Evolutionary conservation across 2,113 vertebrate genomes (phyloP).

Genomic region (Cochlearius cochlearius): DNA sequence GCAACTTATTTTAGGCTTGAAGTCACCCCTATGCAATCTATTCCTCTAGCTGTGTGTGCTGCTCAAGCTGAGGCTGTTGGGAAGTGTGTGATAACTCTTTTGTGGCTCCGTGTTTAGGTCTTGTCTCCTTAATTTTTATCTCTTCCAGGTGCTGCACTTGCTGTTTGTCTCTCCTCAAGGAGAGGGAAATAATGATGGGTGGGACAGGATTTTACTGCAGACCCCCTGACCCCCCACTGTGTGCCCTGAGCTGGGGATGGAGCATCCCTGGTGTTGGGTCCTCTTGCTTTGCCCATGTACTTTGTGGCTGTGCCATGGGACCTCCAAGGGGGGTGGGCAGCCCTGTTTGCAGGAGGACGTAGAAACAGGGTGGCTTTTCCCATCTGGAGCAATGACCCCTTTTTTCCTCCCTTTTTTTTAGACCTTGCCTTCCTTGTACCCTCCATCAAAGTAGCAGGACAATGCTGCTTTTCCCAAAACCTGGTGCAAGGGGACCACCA

Average conservation of each 20-base stretch:
- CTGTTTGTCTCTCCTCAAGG: neutral
- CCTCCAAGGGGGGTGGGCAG: neutral
- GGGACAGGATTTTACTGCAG: neutral
- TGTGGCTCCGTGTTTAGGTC: neutral
- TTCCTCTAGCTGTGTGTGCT: neutral
- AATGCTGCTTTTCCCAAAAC: neutral
- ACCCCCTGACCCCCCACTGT: too few relatives aligned
- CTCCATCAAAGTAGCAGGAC: neutral
- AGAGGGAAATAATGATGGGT: neutral
- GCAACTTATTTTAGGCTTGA: neutral
- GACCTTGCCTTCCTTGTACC: neutral
- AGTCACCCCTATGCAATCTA: neutral
- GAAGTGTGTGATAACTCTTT: neutral
- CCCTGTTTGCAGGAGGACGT: neutral
- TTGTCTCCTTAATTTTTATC: neutral
- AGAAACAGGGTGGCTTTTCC: neutral
- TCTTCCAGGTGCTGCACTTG: neutral
- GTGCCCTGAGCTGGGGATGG: neutral
- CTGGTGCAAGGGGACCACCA: neutral
- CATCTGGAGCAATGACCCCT: neutral
- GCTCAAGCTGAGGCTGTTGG: neutral
- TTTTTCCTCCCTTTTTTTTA: neutral
- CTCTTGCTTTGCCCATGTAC: neutral
- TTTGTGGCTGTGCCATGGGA: neutral
- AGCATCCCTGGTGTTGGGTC: neutral